These are phyloP conservation scores for Macrotus californicus DNA, from an alignment of 2,113 vertebrate species.

Conservation along the genomic window DNA sequence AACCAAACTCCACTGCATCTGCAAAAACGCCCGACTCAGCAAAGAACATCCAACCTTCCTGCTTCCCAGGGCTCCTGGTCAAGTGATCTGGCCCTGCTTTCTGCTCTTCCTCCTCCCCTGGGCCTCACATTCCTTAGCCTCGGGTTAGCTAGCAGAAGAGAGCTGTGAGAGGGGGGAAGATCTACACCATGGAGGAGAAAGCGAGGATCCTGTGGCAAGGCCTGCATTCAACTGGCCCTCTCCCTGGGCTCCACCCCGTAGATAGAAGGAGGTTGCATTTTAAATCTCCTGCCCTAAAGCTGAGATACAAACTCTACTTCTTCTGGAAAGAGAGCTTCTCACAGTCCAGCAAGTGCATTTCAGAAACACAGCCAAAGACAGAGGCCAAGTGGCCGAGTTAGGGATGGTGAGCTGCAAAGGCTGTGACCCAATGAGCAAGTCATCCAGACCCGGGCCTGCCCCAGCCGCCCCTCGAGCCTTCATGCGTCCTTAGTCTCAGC, in stretches of 20 bases:
- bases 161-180: neutral
- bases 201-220: accelerated
- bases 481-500: neutral
- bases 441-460: neutral
- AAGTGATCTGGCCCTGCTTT: neutral
- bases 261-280: neutral
- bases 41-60: neutral
- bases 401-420: neutral
- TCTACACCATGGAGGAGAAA: neutral
- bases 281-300: neutral
- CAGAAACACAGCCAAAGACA: neutral
- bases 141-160: neutral
- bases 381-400: neutral
- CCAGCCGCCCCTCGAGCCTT: neutral
- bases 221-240: neutral
- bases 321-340: neutral
- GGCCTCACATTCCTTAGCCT: neutral
- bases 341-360: neutral
- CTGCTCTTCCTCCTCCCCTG: neutral
- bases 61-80: neutral
- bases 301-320: neutral
- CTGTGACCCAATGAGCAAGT: neutral
- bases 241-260: neutral
- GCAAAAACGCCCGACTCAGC: neutral
- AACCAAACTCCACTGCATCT: neutral